These are phyloP conservation scores for Grus americana DNA, from an alignment of 2,113 vertebrate genomes.

Conservation along the genomic window DNA sequence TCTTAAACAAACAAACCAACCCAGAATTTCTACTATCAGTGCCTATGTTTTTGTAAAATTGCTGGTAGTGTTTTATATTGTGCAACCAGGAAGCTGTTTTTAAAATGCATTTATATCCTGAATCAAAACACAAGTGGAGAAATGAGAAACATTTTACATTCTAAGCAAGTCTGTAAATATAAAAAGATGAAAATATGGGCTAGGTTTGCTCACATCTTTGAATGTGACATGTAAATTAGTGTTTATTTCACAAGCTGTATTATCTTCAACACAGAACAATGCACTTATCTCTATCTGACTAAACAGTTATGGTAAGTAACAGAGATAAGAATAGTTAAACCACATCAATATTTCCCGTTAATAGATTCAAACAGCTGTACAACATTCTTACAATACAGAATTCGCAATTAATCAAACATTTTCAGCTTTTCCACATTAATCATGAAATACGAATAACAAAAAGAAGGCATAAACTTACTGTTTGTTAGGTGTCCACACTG, in stretches of 20 bases:
- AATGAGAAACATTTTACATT: background rate
- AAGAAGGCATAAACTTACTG: conserved; percentile 72
- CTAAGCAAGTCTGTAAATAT: background rate
- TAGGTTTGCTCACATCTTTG: conserved; percentile 6
- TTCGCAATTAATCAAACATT: conserved; percentile 4
- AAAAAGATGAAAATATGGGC: conserved; percentile 19
- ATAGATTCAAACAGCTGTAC: conserved; percentile 1
- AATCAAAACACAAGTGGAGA: conserved; percentile 15
- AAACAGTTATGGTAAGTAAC: conserved; percentile 1
- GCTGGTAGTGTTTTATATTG: background rate
- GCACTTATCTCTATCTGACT: background rate
- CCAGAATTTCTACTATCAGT: background rate
- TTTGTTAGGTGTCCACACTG: conserved; percentile 45
- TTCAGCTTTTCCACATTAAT: conserved; percentile 10
- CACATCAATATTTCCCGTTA: conserved; percentile 29
- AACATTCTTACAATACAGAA: background rate
- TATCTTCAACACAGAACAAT: conserved; percentile 1
- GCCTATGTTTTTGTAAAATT: background rate
- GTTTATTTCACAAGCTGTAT: conserved; percentile 25
- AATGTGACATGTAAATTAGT: conserved; percentile 16
- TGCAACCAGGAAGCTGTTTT: conserved; percentile 21
- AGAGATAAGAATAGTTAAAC: conserved; percentile 45
- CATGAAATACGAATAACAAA: conserved; percentile 35
- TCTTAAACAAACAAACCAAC: background rate
- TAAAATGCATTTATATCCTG: background rate